Percentiles rank a stretch among this genome's conserved stretches.
These are phyloP conservation scores for Campoplex capitator DNA, from an alignment of 2,888 invertebrate species.

Conservation along the genomic window DNA sequence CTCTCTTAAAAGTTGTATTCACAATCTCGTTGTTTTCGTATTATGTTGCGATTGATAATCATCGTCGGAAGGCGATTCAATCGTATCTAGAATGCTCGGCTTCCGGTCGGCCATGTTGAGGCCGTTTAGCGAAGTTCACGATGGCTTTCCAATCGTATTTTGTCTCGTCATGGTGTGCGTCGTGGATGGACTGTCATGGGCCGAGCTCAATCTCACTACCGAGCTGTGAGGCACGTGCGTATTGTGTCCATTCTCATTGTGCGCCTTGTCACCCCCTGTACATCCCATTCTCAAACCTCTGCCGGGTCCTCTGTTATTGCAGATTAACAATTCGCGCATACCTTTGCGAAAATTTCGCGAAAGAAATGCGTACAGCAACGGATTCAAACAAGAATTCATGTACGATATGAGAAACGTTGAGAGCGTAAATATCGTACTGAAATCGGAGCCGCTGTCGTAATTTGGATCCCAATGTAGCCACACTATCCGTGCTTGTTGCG, in stretches of 20 bases:
- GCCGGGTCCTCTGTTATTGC: conserved; percentile 83
- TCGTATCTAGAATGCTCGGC: conserved; percentile 49
- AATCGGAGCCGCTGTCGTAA: conserved; percentile 84
- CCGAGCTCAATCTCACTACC: conserved; percentile 76
- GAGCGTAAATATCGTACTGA: conserved; percentile 92
- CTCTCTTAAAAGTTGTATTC: conserved; percentile 1
- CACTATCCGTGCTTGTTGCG: conserved; percentile 94
- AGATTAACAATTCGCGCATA: conserved; percentile 92
- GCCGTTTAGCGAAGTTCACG: conserved; percentile 68
- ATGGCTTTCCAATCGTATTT: conserved; percentile 66
- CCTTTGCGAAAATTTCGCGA: conserved; percentile 93
- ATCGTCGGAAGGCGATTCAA: conserved; percentile 32
- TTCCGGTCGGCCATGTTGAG: conserved; percentile 57
- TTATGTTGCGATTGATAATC: background rate
- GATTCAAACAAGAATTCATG: conserved; percentile 96
- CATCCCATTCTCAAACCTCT: conserved; percentile 77
- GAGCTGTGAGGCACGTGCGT: conserved; percentile 74
- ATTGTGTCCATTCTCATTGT: conserved; percentile 74
- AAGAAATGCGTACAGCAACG: conserved; percentile 95
- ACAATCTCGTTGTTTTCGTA: conserved; percentile 49
- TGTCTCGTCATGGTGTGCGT: conserved; percentile 74
- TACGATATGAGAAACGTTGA: conserved; percentile 95
- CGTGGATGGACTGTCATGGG: conserved; percentile 74
- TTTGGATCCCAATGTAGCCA: conserved; percentile 91
- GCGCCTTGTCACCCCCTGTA: conserved; percentile 71